Conservation (phyloP, 2,113 vertebrate genomes). For the Brachypteracias leptosomus region DNA sequence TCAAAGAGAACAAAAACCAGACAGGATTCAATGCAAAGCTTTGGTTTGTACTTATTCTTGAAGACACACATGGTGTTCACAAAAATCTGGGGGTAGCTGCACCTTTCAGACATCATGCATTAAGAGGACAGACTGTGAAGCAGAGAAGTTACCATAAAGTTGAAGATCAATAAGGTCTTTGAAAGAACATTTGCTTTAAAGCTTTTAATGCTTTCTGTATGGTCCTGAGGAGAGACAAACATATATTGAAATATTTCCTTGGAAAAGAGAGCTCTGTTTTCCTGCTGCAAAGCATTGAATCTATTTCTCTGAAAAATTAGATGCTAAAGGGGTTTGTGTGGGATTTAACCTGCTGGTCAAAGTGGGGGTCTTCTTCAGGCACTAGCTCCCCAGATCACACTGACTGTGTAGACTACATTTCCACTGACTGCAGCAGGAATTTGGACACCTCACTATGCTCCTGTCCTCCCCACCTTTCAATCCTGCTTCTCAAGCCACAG, state of each 20-base stretch:
- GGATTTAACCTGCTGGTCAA: not conserved
- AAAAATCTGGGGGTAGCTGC: not conserved
- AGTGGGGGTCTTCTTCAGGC: not conserved
- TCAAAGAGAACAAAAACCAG: not conserved
- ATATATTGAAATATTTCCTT: not conserved
- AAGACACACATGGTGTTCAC: not conserved
- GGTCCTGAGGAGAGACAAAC: not conserved
- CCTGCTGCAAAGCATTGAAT: not conserved
- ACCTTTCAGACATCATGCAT: not conserved
- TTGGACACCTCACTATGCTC: not conserved
- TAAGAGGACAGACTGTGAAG: not conserved
- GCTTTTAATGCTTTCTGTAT: not conserved
- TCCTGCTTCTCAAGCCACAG: not conserved
- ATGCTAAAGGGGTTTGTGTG: not conserved
- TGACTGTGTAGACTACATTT: accelerated
- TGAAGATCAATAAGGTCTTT: not conserved
- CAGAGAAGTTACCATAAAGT: not conserved
- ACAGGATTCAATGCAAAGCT: not conserved
- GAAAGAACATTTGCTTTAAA: not conserved
- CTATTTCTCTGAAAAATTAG: not conserved
- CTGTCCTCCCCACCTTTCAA: not conserved
- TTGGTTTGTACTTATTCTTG: not conserved
- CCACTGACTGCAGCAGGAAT: not conserved
- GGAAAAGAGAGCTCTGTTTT: not conserved
- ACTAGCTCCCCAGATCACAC: not conserved